Base-by-base conservation (phyloP, 2,797 vertebrate genomes). In the Chaetophractus vellerosus region DNA sequence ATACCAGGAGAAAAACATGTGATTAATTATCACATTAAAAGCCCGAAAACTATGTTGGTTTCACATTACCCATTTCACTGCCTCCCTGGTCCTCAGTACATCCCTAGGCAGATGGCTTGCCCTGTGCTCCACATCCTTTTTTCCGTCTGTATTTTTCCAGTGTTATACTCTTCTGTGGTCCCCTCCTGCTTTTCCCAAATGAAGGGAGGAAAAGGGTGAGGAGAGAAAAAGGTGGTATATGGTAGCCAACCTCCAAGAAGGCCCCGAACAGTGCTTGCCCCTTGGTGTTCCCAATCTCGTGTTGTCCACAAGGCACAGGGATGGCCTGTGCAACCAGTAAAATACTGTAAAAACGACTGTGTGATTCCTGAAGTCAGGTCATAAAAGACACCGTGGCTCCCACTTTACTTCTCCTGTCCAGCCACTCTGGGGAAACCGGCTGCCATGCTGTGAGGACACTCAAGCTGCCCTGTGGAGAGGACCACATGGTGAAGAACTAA, bases 141-240 rank as follows among this genome's bases (percentile, higher is more conserved):
- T 82, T 55, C 38, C 71, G 57, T 55, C 24, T 78, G 26, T 80
- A 28, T 92, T 63, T 68, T 81, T 38, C 75, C 36, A 72, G 33
- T 11, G 8, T n/a, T 48, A 21, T 41, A 24, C 41, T 48, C 11
- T 55, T 55, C 11, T 74, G 78, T 23, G 36, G 6, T 50, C 63
- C 48, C 50, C 28, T 86, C 76, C 36, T 88, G 45, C 76, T 92
- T 76, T 79, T 81, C 71, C 33, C 50, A 90, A 21, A 23, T 33
- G 79, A 31, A 64, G 31, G 12, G 10, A 19, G 18, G 6, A 23
- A 6, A 10, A 48, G 16, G 45, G 23, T 52, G 23, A 5, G 14
- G 24, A 9, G 11, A 21, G 2, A 11, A 57, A 38, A 23, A 11
- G 9, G 50, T n/a, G 26, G 45, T 59, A 18, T 9, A 11, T 1